phyloP scores from a whole-genome alignment of 2,888 invertebrate species.

The Heliconius erato region DNA sequence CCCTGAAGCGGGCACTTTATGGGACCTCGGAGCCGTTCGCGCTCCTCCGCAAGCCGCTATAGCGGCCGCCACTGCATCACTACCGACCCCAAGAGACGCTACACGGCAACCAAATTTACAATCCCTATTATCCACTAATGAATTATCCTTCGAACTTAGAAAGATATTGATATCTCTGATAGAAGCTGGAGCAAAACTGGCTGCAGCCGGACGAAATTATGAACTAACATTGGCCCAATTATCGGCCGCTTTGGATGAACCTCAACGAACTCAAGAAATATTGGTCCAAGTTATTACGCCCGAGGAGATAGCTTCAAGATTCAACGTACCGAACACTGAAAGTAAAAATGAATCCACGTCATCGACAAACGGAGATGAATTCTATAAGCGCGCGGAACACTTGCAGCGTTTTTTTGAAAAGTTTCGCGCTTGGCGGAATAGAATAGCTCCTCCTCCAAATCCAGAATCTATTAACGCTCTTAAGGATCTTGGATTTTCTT shows the following conservation, averaged over 20 bases:
- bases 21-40: slow-evolving; percentile 78
- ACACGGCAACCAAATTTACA: slow-evolving; percentile 77
- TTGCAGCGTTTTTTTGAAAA: slow-evolving; percentile 75
- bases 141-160: slow-evolving; percentile 73
- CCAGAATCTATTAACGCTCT: slow-evolving; percentile 68
- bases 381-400: slow-evolving; percentile 71
- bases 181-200: slow-evolving; percentile 78
- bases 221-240: slow-evolving; percentile 74
- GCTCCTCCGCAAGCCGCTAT: slow-evolving; percentile 75
- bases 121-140: slow-evolving; percentile 77
- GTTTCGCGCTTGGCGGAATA: slow-evolving; percentile 73
- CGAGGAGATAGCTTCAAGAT: slow-evolving; percentile 72
- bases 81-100: slow-evolving; percentile 68
- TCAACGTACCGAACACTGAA: slow-evolving; percentile 55
- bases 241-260: slow-evolving; percentile 74
- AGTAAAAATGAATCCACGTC: slow-evolving; percentile 42
- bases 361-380: slow-evolving; percentile 55
- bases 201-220: slow-evolving; percentile 76
- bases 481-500: slow-evolving; percentile 72
- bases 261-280: slow-evolving; percentile 60
- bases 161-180: slow-evolving; percentile 80
- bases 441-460: slow-evolving; percentile 70
- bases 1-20: slow-evolving; percentile 75
- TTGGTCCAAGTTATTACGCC: slow-evolving; percentile 76
- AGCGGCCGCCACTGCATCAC: slow-evolving; percentile 76